These are phyloP conservation scores for Argyresthia goedartella DNA, from an alignment of 2,888 invertebrate genomes.

Conservation along the genomic window DNA sequence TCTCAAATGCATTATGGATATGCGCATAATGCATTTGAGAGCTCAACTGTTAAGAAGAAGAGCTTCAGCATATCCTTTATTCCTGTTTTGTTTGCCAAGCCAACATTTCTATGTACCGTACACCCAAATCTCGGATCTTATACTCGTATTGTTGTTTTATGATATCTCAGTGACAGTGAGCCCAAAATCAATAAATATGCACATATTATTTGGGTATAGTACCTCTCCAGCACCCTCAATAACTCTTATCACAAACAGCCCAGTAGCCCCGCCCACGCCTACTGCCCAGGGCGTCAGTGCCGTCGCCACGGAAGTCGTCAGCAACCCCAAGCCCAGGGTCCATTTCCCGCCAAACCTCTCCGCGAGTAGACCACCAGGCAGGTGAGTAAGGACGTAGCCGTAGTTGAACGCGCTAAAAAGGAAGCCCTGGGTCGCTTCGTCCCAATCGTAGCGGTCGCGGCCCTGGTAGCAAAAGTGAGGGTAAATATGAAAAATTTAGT, in stretches of 20 bases:
- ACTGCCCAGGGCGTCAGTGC: constrained; percentile 82
- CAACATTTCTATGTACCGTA: no score
- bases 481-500: no score
- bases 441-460: constrained; percentile 74
- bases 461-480: constrained; percentile 21
- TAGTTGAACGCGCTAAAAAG: constrained; percentile 87
- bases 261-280: constrained; percentile 55
- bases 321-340: constrained; percentile 81
- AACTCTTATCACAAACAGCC: constrained; percentile 69
- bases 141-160: no score
- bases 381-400: constrained; percentile 85
- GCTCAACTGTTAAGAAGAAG: no score
- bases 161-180: no score
- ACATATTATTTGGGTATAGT: constrained; percentile 1
- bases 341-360: constrained; percentile 89
- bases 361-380: constrained; percentile 86
- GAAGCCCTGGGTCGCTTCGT: constrained; percentile 77
- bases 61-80: no score
- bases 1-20: neutral
- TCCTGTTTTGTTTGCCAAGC: no score
- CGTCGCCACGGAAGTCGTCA: constrained; percentile 84
- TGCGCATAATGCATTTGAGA: no score
- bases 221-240: constrained; percentile 75
- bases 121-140: no score
- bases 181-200: no score